These are phyloP conservation scores for Micoletzkya japonica DNA, from an alignment of 2,888 invertebrate genomes.

Conservation along the genomic window DNA sequence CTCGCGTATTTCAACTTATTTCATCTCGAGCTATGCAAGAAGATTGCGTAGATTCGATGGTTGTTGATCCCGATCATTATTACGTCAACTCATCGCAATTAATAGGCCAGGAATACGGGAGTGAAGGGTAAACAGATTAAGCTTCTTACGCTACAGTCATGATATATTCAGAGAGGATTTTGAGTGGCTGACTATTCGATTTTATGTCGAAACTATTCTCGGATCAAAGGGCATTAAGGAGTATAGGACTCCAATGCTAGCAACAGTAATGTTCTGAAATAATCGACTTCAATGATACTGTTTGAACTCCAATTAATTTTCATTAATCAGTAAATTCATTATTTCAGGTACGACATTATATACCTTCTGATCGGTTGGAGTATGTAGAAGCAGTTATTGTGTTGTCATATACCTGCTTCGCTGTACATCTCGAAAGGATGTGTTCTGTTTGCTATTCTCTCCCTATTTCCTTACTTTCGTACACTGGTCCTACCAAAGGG, in stretches of 20 bases:
- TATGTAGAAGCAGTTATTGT: conserved; percentile 14
- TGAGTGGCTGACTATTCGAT: conserved; percentile 19
- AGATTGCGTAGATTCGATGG: background rate
- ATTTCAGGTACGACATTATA: conserved; percentile 12
- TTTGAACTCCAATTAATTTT: background rate
- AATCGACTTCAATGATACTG: no score
- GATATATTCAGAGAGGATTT: conserved; percentile 2
- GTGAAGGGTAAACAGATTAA: background rate
- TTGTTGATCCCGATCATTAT: background rate
- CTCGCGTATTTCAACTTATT: conserved; percentile 7
- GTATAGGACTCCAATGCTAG: background rate
- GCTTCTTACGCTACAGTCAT: background rate
- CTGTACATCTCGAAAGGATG: conserved; percentile 7
- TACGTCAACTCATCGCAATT: conserved; percentile 16
- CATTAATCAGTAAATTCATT: no score
- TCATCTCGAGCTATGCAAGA: conserved; percentile 19
- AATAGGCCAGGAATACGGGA: background rate
- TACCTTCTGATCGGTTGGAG: conserved; percentile 14
- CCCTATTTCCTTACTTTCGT: background rate
- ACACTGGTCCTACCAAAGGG: conserved; percentile 13
- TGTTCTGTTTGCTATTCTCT: conserved; percentile 8
- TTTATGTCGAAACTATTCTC: no score
- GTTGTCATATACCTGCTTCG: background rate
- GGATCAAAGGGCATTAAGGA: background rate
- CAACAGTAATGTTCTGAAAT: no score